Percentiles rank a stretch among this genome's conserved stretches.
Conservation (phyloP, 2,113 vertebrate genomes). For the Tenebrosternarchus preto region DNA sequence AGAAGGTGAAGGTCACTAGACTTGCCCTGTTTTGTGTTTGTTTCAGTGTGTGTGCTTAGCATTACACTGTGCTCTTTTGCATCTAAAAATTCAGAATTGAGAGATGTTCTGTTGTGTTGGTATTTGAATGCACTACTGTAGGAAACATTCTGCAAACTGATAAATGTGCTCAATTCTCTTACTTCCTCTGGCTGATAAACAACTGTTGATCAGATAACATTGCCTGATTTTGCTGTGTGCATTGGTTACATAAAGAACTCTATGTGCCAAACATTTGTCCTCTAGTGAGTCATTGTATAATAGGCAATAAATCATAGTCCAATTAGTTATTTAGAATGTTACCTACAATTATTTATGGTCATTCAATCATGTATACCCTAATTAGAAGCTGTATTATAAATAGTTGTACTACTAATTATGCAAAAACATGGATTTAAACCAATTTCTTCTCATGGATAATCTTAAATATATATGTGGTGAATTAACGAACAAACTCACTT, state of each 20-base stretch:
- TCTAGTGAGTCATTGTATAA: background rate
- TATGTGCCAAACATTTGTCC: background rate
- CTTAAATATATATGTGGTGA: too few species aligned
- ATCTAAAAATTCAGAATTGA: background rate
- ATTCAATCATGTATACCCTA: too few species aligned
- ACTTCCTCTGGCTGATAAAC: background rate
- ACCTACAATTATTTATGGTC: too few species aligned
- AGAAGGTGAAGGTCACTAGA: background rate
- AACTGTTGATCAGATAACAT: slow-evolving; percentile 14
- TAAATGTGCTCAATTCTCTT: background rate
- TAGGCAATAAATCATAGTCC: background rate
- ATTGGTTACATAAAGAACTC: slow-evolving; percentile 14
- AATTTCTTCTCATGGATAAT: too few species aligned
- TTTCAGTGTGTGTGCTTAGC: background rate
- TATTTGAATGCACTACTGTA: background rate
- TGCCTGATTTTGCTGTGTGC: background rate
- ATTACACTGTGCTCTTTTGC: background rate
- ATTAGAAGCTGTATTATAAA: too few species aligned
- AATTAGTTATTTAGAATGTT: background rate
- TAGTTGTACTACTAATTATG: background rate
- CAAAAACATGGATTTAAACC: background rate
- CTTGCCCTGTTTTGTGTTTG: background rate
- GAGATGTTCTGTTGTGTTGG: background rate
- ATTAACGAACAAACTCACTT: background rate
- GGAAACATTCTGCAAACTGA: background rate